A percentile compares a stretch with the other conserved stretches of the same genome.
phyloP scores from a whole-genome alignment of 1,140 invertebrate genomes.

The Ylistrum balloti region DNA sequence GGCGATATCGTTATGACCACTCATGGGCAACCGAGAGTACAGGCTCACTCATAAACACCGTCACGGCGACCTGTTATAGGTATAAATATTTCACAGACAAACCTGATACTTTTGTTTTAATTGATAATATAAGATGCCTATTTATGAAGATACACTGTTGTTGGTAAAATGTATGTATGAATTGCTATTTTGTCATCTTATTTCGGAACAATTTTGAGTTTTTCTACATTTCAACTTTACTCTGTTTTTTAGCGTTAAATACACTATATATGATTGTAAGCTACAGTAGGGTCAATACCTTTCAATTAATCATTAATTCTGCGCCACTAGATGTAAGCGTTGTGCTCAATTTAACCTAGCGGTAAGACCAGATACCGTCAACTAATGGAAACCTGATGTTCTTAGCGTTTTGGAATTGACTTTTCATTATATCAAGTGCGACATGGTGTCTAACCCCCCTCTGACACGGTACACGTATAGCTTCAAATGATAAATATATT shows the following conservation, averaged over 20 bases:
- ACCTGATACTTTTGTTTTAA: too few species aligned
- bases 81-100: too few species aligned
- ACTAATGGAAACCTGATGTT: neutral
- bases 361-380: neutral
- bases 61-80: too few species aligned
- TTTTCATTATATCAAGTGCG: neutral
- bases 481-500: too few species aligned
- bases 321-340: neutral
- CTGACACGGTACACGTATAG: neutral
- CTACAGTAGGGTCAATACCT: neutral
- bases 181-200: too few species aligned
- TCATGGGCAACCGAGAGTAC: neutral
- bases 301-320: neutral
- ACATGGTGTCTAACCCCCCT: neutral
- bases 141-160: too few species aligned
- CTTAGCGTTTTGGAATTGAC: neutral
- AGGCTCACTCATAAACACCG: neutral
- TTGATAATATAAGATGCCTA: too few species aligned
- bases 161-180: too few species aligned
- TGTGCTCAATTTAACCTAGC: constrained; percentile 12
- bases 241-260: too few species aligned
- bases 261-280: neutral
- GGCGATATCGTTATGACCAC: neutral
- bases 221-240: too few species aligned
- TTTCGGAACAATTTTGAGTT: too few species aligned